Evolutionary conservation across 2,797 vertebrate species (phyloP), one percentile per base, ranked within the genome.

Genomic region (Chelmon rostratus): DNA sequence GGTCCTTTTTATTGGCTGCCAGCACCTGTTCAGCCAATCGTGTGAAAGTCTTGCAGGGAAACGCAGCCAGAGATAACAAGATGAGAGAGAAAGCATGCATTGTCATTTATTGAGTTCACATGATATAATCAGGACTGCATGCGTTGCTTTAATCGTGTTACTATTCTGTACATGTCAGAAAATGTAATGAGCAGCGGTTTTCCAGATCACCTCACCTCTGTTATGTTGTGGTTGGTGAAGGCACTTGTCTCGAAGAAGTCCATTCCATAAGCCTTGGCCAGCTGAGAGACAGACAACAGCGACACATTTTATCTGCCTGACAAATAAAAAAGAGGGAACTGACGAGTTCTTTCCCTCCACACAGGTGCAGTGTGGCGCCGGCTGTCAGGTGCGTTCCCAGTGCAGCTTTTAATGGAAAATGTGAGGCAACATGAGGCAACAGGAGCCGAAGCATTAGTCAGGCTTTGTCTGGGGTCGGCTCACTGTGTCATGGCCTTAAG

Each of bases 221-320:
- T 97, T 83, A 99, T 98, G 81, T 98, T 98, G 83, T 96, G 94
- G 91, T 97, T 98, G 92, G 96, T 99, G 96, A 97, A 99, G 96
- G 97, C 97, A 96, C 98, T 99, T 96, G 98, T 98, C 96, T 99
- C 97, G 72, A 96, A 98, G 94, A 98, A 98, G 88, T 98, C 97
- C 98, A 98, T 98, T 82, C 97, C 97, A 6, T 98, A 98, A 80
- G 98, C 97, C 79, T 95, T 96, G 73, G 97, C 98, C 93, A 99
- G 96, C 97, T 99, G 92, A 1, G 72, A 90, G 59, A 79, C 37
- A 84, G 46, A 87, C 18, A 72, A 68, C 44, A 65, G 40, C 1
- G 33, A 79, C 2, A 56, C n/a, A 64, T 58, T 59, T 73, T 31
- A 68, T 2, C 56, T 65, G 42, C 3, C 23, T 47, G 10, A 7